Base-by-base conservation (phyloP, 2,888 invertebrate species). In the Brenthis daphne region DNA sequence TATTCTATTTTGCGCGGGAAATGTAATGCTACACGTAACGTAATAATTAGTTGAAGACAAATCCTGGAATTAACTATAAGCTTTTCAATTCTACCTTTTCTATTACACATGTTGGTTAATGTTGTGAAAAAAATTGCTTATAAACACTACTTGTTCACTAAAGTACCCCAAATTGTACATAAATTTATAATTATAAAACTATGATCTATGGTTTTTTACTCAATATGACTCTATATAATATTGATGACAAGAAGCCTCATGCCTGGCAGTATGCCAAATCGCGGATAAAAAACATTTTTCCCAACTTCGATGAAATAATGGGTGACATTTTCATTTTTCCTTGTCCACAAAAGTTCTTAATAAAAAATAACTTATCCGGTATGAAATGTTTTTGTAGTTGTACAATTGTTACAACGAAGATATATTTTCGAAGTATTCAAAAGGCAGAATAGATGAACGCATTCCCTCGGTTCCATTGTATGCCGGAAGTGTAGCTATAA, bases 241-340 rank as follows among this genome's bases (percentile, higher is more conserved):
- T 72, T 71, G 71, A 65, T 68, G 71, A 71, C 64, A 63, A 57
- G 57, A 72, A 75, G 77, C 79, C 79, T 79, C 79, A 76, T 68
- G 50, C 66, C 74, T 88, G 88, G 88, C 86, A 64, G 58, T 50
- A 29, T 68, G 85, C 88, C 88, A 89, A 81, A 72, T 68, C 64
- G 72, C 76, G 76, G 82, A 82, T 82, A 85, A 57, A 48, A 60
- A 88, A 76, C 75, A 75, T 76, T 75, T 77, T 73, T 72, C 73
- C 74, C 68, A 71, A 71, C 68, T 71, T 67, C 56, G 51, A 72
- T 69, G 73, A 68, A 73, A 65, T 68, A 67, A 64, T 70, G 57
- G 67, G 68, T 56, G 56, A 75, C 72, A 70, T 75, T 74, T 75
- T 73, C 69, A 43, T 69, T 57, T 58, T 65, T 47, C 53, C 20